Evolutionary conservation across 2,113 vertebrate genomes (phyloP), one percentile per base, ranked within the genome.

Genomic region (Patagioenas fasciata): DNA sequence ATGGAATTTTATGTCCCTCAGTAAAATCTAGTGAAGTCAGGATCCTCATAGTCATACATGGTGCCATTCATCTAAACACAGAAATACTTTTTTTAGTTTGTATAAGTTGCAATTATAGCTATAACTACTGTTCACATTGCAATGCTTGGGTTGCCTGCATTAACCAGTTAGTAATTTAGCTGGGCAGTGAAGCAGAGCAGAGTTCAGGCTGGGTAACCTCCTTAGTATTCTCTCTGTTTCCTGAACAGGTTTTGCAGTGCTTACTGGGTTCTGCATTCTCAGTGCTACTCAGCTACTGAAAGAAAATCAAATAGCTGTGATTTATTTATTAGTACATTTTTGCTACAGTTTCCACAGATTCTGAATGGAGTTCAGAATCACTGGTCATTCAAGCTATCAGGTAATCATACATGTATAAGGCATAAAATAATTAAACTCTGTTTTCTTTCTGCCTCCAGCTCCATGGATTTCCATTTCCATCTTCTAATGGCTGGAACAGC

Each of bases 271-370:
- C 13, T 0, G 2, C 81, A 36, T 66, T 80, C 51, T 71, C 69
- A 71, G 2, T 79, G 83, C 65, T 51, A 47, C 64, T 91, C 67
- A 61, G 66, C 72, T 38, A 47, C 80, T 88, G 66, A 86, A 89
- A 67, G 79, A 93, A 96, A 92, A 89, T 91, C 84, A 93, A 81
- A 88, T n/a, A 73, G 44, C 73, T 31, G 64, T 93, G 31, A 64
- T 70, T 96, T 93, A 96, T 93, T 94, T 93, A 94, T 96, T 53
- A 71, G 60, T 88, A 24, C 57, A 18, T 47, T 91, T 94, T 92
- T 92, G 60, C 87, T 91, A 15, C 42, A 29, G 51, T 84, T 89
- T 67, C 36, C 56, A 32, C 61, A 72, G 80, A 79, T 91, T 91
- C 75, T 88, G 73, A 92, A 36, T 50, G 54, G 56, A 85, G 53